These are phyloP conservation scores for Rhabdornis inornatus DNA, from an alignment of 2,113 vertebrate species.

Conservation along the genomic window DNA sequence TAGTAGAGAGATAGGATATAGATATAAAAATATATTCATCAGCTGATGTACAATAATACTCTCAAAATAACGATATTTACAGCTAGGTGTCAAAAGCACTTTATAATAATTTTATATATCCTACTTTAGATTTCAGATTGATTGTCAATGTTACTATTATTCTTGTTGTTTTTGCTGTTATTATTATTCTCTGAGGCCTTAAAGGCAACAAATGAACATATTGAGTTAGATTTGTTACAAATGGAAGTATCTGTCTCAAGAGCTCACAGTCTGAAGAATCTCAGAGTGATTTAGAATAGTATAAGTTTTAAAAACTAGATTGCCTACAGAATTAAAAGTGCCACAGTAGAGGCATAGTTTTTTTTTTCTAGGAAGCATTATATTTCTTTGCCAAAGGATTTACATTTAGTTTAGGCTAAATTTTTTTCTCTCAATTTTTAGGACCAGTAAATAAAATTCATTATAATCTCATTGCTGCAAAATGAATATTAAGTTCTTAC, in stretches of 20 bases:
- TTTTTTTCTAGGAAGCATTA: background rate
- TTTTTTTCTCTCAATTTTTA: background rate
- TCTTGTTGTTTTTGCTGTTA: background rate
- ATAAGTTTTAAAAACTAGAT: background rate
- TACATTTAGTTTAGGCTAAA: background rate
- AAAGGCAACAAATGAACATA: background rate
- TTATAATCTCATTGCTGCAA: background rate
- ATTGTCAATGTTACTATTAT: background rate
- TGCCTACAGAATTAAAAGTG: background rate
- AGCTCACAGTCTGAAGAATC: background rate
- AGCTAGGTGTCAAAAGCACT: conserved; percentile 52
- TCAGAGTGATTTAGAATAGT: background rate
- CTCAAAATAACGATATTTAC: conserved; percentile 52
- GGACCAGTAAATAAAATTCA: background rate
- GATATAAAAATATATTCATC: conserved; percentile 30
- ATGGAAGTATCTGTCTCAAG: background rate
- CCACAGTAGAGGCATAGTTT: too few species aligned
- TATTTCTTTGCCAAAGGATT: background rate
- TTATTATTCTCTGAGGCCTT: background rate
- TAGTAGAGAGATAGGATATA: conserved; percentile 17
- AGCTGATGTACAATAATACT: conserved; percentile 46
- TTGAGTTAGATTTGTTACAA: background rate
- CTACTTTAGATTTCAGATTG: background rate
- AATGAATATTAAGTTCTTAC: conserved; percentile 7
- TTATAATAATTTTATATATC: conserved; percentile 6